Conservation (phyloP, 2,113 vertebrate genomes). For the Sturnus vulgaris region DNA sequence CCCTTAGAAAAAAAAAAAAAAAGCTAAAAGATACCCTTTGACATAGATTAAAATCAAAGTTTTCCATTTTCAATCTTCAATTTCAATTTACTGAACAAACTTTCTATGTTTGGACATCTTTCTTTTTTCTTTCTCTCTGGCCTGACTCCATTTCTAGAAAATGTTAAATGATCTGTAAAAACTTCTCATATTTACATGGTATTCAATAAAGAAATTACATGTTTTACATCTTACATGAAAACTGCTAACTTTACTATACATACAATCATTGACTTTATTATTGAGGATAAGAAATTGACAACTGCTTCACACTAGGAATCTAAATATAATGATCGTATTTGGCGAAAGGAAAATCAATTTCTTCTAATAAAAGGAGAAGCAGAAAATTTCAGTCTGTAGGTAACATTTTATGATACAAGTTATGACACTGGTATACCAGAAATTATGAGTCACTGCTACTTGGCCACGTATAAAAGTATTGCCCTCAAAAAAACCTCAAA, state of each 20-base stretch:
- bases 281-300: constrained; percentile 3
- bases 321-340: background rate
- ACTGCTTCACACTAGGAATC: background rate
- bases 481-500: background rate
- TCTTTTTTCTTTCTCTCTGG: constrained; percentile 4
- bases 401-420: background rate
- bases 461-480: background rate
- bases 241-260: background rate
- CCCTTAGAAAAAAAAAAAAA: background rate
- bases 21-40: background rate
- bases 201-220: background rate
- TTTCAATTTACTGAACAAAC: constrained; percentile 65
- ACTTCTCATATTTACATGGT: constrained; percentile 32
- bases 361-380: background rate
- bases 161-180: constrained; percentile 29
- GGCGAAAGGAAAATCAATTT: background rate
- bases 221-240: background rate
- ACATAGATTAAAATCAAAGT: constrained; percentile 23
- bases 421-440: background rate
- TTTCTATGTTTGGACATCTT: constrained; percentile 32
- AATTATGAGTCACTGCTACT: background rate
- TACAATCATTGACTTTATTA: background rate
- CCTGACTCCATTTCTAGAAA: background rate
- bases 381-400: background rate
- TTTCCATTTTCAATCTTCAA: constrained; percentile 49